A percentile compares a stretch with the other conserved stretches of the same genome.
Evolutionary conservation across 2,888 invertebrate genomes (phyloP).

Genomic region (Cryptops parisi): DNA sequence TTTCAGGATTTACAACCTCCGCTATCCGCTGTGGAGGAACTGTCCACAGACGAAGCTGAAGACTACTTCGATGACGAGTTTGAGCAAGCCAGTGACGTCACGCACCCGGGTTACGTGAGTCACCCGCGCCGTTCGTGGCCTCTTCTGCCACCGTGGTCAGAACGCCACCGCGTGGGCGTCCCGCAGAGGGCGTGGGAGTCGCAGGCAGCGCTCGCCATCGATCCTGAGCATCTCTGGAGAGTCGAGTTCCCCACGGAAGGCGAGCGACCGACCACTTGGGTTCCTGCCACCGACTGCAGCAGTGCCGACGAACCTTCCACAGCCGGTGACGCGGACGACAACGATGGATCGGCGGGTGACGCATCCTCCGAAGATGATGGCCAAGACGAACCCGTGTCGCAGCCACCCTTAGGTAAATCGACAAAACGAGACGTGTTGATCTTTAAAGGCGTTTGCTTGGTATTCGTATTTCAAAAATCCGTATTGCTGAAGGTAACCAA

Average conservation of each 20-base stretch:
- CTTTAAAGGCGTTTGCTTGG: no score
- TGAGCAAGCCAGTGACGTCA: slow-evolving; percentile 11
- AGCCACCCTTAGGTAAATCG: slow-evolving; percentile 7
- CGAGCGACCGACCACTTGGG: neutral
- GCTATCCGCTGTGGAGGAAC: no score
- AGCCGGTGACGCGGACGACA: slow-evolving; percentile 27
- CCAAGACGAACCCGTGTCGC: neutral
- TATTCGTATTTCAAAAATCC: no score
- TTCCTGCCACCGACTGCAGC: neutral
- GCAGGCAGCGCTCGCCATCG: slow-evolving; percentile 13
- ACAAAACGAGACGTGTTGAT: slow-evolving; percentile 20
- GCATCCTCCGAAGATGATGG: neutral
- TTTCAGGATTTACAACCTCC: no score
- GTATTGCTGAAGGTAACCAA: slow-evolving; percentile 22
- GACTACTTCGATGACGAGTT: slow-evolving; percentile 8
- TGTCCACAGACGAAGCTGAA: neutral
- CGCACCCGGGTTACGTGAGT: slow-evolving; percentile 17
- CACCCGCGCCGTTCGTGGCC: slow-evolving; percentile 18
- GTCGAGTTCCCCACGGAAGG: slow-evolving; percentile 15
- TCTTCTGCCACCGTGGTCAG: slow-evolving; percentile 14
- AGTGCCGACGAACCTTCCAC: neutral
- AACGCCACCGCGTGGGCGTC: slow-evolving; percentile 8
- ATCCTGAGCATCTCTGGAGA: slow-evolving; percentile 18
- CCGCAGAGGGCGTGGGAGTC: slow-evolving; percentile 12
- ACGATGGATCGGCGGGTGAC: slow-evolving; percentile 19